phyloP scores from a whole-genome alignment of 2,888 invertebrate species.

The Labia minor region DNA sequence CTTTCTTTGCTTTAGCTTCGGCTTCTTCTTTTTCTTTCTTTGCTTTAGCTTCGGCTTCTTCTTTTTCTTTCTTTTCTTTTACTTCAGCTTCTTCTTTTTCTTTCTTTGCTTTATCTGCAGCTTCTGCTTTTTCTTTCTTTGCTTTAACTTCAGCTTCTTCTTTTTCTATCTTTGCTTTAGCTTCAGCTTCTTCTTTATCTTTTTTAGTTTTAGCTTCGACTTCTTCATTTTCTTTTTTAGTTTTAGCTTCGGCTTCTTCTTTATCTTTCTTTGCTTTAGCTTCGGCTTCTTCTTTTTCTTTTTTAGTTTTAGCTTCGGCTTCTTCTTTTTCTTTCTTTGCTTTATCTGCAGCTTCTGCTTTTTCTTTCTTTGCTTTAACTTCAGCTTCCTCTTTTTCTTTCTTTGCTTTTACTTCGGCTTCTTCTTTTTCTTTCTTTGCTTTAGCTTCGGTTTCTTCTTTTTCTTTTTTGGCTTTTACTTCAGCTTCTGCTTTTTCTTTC shows the following conservation, averaged over 20 bases:
- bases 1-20: no score
- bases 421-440: conserved; percentile 25
- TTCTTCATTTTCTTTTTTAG: no score
- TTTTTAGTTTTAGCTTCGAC: no score
- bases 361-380: conserved; percentile 21
- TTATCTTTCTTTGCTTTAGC: no score
- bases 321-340: conserved; percentile 24
- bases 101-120: conserved; percentile 17
- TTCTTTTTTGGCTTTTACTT: conserved; percentile 25
- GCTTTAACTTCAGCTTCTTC: conserved; percentile 22
- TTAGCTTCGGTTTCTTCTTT: conserved; percentile 28
- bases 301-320: conserved; percentile 19
- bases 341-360: conserved; percentile 25
- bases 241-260: no score
- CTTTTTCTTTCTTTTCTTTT: conserved; percentile 24
- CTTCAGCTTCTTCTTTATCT: no score
- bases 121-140: no score
- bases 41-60: conserved; percentile 22
- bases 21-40: no score
- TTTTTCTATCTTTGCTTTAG: no score
- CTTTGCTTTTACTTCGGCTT: conserved; percentile 18
- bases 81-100: conserved; percentile 26
- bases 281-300: no score
- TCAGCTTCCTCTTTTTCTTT: neutral
- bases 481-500: neutral